Conservation (phyloP, 2,797 vertebrate species). For the Sternotherus odoratus region DNA sequence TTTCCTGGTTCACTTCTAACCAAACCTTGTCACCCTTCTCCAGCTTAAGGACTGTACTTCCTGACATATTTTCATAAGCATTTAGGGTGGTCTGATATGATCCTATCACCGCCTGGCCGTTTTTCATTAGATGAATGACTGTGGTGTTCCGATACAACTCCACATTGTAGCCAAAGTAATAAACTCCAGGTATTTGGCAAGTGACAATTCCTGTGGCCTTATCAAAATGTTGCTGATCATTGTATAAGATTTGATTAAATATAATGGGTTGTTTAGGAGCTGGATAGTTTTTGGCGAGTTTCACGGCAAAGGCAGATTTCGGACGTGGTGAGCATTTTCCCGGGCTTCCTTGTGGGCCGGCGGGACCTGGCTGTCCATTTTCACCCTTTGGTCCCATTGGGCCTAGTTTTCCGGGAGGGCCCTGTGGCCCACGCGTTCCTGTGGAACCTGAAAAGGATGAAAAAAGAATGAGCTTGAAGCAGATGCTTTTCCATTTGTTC, state of each 20-base stretch:
- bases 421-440: background rate
- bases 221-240: slow-evolving; percentile 69
- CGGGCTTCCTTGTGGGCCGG: background rate
- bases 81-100: background rate
- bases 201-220: slow-evolving; percentile 59
- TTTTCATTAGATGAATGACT: slow-evolving; percentile 54
- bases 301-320: slow-evolving; percentile 57
- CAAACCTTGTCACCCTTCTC: background rate
- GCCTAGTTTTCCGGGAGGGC: background rate
- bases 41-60: background rate
- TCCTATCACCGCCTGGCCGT: background rate
- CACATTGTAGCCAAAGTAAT: slow-evolving; percentile 76
- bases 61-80: background rate
- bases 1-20: background rate
- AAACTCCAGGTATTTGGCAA: slow-evolving; percentile 68
- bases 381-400: slow-evolving; percentile 9
- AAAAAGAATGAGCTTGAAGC: background rate
- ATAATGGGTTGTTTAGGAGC: background rate
- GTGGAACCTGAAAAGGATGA: background rate
- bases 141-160: background rate
- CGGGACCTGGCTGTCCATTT: background rate
- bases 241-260: slow-evolving; percentile 72
- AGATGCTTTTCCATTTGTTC: background rate
- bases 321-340: background rate
- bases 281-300: slow-evolving; percentile 40